Base-by-base conservation (phyloP, 2,797 vertebrate species). In the Tolypeutes matacus region DNA sequence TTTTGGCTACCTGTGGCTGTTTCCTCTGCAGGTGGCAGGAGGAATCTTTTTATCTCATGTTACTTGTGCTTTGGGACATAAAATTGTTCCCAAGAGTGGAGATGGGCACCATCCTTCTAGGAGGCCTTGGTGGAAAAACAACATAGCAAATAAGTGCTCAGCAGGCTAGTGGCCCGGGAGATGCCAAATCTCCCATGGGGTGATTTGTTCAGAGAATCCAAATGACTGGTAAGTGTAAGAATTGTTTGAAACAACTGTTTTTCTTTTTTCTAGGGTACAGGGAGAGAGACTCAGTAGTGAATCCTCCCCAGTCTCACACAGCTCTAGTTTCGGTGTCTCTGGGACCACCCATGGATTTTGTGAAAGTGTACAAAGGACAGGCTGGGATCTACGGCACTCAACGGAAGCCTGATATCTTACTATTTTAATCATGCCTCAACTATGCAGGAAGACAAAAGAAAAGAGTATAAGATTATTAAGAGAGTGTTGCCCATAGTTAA, bases 401-500 rank as follows among this genome's bases (percentile, higher is more conserved):
- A 13, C 75, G 42, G 36, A 94, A 97, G 23, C 4, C 39, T 56
- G 20, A 15, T 21, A 62, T 65, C 4, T 49, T 85, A 17, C 27
- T 76, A 7, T 62, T 82, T 77, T 70, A 88, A 51, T 34, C 15
- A 25, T 31, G 15, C 34, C 60, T 23, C 20, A 31, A 62, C 20
- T 86, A 18, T 60, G 27, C 25, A 83, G 31, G n/a, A 69, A 95
- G 60, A 76, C 29, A 31, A 51, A 17, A 12, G 29, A 46, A 82
- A 76, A 86, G 86, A 21, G 4, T 78, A 0, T 70, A 62, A 78
- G 34, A 86, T 84, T 88, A 64, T 64, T 64, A 64, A 67, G 31
- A 34, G 17, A 84, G 5, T 73, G 65, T 92, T 69, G 60, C 42
- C 65, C 89, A 89, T 67, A 75, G 8, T 73, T 86, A 76, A 95